phyloP scores from a whole-genome alignment of 2,888 invertebrate species.

The Rhagophthalmus giganteus region DNA sequence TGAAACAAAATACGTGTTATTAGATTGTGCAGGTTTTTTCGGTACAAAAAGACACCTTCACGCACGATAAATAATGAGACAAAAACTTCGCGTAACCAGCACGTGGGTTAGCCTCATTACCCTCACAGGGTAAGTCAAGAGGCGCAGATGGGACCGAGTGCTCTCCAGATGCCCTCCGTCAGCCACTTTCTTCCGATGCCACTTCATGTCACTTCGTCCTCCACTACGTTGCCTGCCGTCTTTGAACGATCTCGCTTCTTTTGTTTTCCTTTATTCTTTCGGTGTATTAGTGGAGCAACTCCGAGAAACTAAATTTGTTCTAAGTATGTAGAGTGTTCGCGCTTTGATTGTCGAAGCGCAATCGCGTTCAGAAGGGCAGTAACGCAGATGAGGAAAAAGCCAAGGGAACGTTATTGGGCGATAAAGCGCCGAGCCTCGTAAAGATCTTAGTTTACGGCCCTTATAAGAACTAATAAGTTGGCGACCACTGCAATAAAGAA shows the following conservation, averaged over 20 bases:
- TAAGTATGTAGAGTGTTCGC: neutral
- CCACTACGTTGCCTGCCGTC: constrained; percentile 6
- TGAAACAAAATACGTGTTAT: constrained; percentile 53
- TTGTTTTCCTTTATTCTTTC: neutral
- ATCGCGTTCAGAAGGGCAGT: constrained; percentile 13
- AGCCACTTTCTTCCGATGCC: constrained; percentile 37
- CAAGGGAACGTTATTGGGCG: constrained; percentile 30
- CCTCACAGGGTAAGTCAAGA: constrained; percentile 30
- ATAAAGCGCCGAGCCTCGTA: constrained; percentile 32
- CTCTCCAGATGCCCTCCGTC: constrained; percentile 35
- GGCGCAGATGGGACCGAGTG: constrained; percentile 36
- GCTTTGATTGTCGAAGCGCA: constrained; percentile 21
- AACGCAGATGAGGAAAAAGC: constrained; percentile 22
- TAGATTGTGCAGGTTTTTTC: too few species aligned
- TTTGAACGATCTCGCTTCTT: neutral
- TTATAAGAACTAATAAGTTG: constrained; percentile 36
- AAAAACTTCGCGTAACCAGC: constrained; percentile 1
- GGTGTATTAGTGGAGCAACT: too few species aligned
- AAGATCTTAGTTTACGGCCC: constrained; percentile 35
- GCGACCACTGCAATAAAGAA: constrained; percentile 34
- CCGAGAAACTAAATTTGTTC: constrained; percentile 5
- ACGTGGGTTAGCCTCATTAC: constrained; percentile 25
- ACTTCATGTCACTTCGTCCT: constrained; percentile 33
- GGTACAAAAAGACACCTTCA: neutral
- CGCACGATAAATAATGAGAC: constrained; percentile 1